Evolutionary conservation across 2,113 vertebrate species (phyloP).

Genomic region (Choloepus hoffmanni): DNA sequence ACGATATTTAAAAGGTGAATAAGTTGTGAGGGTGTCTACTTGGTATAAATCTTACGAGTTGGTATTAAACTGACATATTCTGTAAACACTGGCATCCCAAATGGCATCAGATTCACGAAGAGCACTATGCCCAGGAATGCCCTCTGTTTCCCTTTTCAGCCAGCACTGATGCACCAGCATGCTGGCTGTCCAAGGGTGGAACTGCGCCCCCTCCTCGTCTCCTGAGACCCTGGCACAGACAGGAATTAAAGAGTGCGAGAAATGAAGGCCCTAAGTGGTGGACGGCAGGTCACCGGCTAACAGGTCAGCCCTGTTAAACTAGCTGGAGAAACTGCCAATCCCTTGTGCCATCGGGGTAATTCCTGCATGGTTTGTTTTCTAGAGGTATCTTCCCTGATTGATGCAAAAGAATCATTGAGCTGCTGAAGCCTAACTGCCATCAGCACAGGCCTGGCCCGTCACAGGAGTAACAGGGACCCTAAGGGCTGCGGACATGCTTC

Average conservation of each 20-base stretch:
- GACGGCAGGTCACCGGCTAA: background rate
- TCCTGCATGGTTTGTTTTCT: background rate
- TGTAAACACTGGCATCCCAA: background rate
- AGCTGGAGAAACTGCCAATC: background rate
- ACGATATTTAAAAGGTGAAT: background rate
- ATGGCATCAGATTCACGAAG: rapidly evolving
- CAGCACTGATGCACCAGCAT: background rate
- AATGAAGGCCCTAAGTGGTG: background rate
- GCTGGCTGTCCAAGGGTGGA: background rate
- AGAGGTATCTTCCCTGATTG: background rate
- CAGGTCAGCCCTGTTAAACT: background rate
- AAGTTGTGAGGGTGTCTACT: background rate
- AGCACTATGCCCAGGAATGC: background rate
- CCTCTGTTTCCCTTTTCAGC: background rate
- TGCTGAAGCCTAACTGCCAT: background rate
- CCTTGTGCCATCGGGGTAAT: background rate
- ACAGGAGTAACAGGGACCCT: background rate
- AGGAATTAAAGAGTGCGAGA: background rate
- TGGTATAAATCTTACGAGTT: background rate
- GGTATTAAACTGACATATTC: background rate
- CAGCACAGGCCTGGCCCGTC: background rate
- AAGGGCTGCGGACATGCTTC: background rate
- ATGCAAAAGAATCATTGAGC: background rate
- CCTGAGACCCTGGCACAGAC: background rate
- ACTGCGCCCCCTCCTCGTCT: background rate